A percentile compares a stretch with the other conserved stretches of the same genome.
phyloP scores from a whole-genome alignment of 2,888 invertebrate genomes.

The Volucella bombylans region DNA sequence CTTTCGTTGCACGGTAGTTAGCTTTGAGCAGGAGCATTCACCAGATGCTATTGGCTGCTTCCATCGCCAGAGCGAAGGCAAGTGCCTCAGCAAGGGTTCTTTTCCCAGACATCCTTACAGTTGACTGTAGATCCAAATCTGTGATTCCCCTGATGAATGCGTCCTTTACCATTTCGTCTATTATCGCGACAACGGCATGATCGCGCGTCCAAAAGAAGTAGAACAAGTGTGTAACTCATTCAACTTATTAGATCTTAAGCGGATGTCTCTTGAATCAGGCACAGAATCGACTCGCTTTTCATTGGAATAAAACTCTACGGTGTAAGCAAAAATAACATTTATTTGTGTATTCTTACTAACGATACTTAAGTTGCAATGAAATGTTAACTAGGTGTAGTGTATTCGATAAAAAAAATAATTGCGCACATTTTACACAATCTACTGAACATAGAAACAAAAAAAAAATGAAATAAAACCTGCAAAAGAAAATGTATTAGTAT shows the following conservation, averaged over 20 bases:
- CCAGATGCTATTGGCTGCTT: no score
- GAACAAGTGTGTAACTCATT: no score
- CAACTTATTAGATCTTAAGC: neutral
- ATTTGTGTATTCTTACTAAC: constrained; percentile 44
- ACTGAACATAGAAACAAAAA: neutral
- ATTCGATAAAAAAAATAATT: constrained; percentile 11
- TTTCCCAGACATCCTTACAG: no score
- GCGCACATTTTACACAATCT: neutral
- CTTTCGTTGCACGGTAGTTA: no score
- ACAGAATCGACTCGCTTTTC: neutral
- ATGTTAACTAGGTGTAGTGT: constrained; percentile 34
- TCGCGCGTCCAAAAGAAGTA: no score
- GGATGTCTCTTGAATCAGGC: neutral
- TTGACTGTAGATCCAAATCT: no score
- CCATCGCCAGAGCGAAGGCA: no score
- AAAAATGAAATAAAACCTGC: neutral
- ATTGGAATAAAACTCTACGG: neutral
- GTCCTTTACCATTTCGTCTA: no score
- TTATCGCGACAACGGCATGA: no score
- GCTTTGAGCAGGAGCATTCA: no score
- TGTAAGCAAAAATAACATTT: constrained; percentile 60
- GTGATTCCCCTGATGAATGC: no score
- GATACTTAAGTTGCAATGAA: constrained; percentile 12
- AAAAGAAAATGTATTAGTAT: constrained; percentile 2
- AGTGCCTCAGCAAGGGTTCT: no score